These are phyloP conservation scores for Drosophila planitibia DNA, from an alignment of 2,888 invertebrate genomes.

Conservation along the genomic window DNA sequence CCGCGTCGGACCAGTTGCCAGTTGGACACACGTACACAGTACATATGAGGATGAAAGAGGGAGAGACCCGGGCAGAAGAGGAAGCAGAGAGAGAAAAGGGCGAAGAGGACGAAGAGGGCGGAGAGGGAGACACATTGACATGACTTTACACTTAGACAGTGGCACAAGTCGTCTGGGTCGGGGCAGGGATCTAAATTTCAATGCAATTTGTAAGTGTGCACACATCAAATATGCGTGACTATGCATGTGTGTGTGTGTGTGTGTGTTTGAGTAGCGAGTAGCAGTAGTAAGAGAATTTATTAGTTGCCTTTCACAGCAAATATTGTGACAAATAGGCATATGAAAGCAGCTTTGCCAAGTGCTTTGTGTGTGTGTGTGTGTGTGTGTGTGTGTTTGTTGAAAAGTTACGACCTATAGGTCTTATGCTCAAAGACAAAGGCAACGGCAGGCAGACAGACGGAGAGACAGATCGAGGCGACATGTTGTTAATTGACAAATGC, in stretches of 20 bases:
- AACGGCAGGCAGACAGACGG: slow-evolving; percentile 3
- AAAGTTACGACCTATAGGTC: slow-evolving; percentile 44
- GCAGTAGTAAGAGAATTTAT: slow-evolving; percentile 71
- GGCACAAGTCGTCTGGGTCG: slow-evolving; percentile 23
- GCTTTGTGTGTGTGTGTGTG: slow-evolving; percentile 5
- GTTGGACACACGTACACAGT: slow-evolving; percentile 6
- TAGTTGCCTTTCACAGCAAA: slow-evolving; percentile 75
- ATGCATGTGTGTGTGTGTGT: slow-evolving; percentile 20
- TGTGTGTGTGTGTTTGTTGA: slow-evolving; percentile 14
- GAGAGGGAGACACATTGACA: slow-evolving; percentile 39
- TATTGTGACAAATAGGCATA: slow-evolving; percentile 75
- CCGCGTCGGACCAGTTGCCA: background rate
- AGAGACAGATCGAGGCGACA: slow-evolving; percentile 52
- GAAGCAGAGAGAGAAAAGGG: background rate
- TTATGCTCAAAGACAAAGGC: slow-evolving; percentile 25
- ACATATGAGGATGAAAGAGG: background rate
- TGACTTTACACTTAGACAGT: slow-evolving; percentile 50
- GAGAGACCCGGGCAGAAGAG: background rate
- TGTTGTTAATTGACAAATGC: slow-evolving; percentile 61
- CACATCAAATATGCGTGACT: slow-evolving; percentile 26
- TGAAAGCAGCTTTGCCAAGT: slow-evolving; percentile 44
- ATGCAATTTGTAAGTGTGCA: slow-evolving; percentile 57
- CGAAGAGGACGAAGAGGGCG: background rate
- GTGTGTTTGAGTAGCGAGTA: slow-evolving; percentile 41
- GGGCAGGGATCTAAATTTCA: slow-evolving; percentile 45